These are phyloP conservation scores for Pantelozetes paolii DNA, from an alignment of 2,888 invertebrate genomes.

Conservation along the genomic window DNA sequence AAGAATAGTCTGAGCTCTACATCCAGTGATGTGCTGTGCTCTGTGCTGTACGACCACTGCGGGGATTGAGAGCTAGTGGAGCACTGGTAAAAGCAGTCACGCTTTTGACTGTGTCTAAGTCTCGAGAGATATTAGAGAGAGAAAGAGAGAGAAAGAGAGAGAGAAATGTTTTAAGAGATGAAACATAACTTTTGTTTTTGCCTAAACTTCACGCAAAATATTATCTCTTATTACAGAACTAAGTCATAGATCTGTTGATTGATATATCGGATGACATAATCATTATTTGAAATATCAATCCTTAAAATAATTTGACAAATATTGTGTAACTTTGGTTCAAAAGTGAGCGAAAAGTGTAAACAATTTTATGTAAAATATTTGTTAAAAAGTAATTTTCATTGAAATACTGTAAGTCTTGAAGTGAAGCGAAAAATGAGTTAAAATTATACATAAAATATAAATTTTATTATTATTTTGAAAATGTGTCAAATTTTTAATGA, in stretches of 20 bases:
- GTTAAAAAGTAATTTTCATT: too few species aligned
- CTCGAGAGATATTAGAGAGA: neutral
- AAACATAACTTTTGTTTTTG: neutral
- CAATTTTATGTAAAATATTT: too few species aligned
- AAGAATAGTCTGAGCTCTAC: neutral
- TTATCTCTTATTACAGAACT: neutral
- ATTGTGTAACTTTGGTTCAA: too few species aligned
- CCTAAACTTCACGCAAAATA: neutral
- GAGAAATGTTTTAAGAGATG: neutral
- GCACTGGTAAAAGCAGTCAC: neutral
- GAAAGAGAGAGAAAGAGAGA: neutral
- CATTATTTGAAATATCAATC: neutral
- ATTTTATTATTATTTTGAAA: too few species aligned
- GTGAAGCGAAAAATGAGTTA: too few species aligned
- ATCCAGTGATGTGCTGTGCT: too few species aligned
- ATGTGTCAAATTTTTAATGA: too few species aligned
- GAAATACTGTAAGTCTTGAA: too few species aligned
- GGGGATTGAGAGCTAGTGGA: neutral
- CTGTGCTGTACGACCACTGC: neutral
- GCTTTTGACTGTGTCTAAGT: constrained; percentile 11
- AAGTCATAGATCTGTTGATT: neutral
- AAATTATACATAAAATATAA: too few species aligned
- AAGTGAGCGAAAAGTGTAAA: too few species aligned
- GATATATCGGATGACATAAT: neutral
- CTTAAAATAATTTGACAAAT: neutral